Base-by-base conservation (phyloP, 2,888 invertebrate species). In the Cantharis lateralis region DNA sequence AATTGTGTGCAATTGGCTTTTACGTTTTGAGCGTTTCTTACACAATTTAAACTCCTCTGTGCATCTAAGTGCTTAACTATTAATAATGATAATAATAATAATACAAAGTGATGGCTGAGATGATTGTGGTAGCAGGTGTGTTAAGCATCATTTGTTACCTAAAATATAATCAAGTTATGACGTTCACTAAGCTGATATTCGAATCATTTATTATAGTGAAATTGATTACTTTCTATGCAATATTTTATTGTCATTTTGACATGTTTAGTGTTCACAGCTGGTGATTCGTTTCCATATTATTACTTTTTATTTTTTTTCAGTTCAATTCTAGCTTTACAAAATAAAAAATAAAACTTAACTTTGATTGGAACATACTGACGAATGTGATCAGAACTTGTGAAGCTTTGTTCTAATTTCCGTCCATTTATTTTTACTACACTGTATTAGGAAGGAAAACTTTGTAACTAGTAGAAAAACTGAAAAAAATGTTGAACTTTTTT, bases 381-480 rank as follows among this genome's bases (percentile, higher is more conserved):
- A 10, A 64, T 68, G 68, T 73, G 62, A 74, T 32, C 28, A 74
- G 69, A 74, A 74, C 20, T 63, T 63, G 62, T 63, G 64, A 69
- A 69, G 69, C 69, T 68, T 32, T 68, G 70, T 77, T 77, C 71
- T 75, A 74, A 20, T 77, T 77, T 77, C 77, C 77, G 74, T 77
- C 77, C 77, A 77, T 77, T 77, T 75, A 69, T 69, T 71, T 77
- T 69, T 32, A 72, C 26, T 62, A 48, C 68, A 68, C 20, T 68
- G 66, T 64, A 72, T 28, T 15, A 16, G 26, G 15, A 32, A 48
- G 16, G 16, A 32, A 69, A 28, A 16, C 16, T 28, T 69, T 32
- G 69, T 3, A 28, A 32, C 32, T 20, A 64, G 20, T 16, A 16
- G 18, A 24, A 28, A 66, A 66, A 68, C 15, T 26, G 15, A 68